These are phyloP conservation scores for Diadema setosum DNA, from an alignment of 35 echinoderm and acorn worm genomes.

Conservation along the genomic window DNA sequence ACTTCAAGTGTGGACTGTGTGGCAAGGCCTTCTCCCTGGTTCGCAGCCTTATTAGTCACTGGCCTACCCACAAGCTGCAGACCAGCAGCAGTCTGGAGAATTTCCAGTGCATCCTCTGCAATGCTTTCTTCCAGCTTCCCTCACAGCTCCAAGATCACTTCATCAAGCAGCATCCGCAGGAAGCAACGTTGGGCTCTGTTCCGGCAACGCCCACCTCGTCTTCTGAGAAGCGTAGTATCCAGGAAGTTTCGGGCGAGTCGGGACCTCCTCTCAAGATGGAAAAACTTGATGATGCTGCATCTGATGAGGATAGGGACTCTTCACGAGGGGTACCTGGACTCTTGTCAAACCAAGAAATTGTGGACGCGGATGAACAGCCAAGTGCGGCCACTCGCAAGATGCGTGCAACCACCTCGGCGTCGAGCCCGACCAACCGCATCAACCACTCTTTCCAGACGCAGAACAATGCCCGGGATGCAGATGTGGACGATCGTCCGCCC, in stretches of 20 bases:
- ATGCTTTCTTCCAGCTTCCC: conserved; percentile 6
- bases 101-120: conserved; percentile 9
- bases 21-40: conserved; percentile 4
- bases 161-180: conserved; percentile 16
- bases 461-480: background rate
- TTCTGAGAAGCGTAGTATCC: background rate
- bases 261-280: background rate
- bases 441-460: background rate
- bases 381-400: background rate
- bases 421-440: background rate
- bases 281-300: background rate
- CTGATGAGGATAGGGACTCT: background rate
- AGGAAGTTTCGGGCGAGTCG: background rate
- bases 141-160: conserved; percentile 15
- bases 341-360: background rate
- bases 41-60: conserved; percentile 5
- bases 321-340: background rate
- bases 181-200: background rate
- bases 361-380: background rate
- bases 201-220: background rate
- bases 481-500: background rate
- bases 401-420: background rate
- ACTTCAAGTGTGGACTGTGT: conserved; percentile 1
- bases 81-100: conserved; percentile 3
- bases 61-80: conserved; percentile 14